Base-by-base conservation (phyloP, 2,888 invertebrate genomes). In the Ligdia adustata region DNA sequence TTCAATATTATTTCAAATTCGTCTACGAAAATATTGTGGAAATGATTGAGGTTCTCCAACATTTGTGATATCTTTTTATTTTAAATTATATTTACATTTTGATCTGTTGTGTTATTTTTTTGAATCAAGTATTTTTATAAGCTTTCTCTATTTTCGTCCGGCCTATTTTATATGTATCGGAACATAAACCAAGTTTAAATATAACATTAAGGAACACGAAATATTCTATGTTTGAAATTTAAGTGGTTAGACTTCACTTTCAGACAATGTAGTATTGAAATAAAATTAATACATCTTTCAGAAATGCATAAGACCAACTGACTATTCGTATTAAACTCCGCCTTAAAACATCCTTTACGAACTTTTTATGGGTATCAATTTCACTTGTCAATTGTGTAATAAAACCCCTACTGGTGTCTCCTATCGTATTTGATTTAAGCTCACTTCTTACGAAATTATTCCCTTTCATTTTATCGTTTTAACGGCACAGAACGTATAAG, bases 1-100 rank as follows among this genome's bases (percentile, higher is more conserved):
- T 79, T 79, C 80, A 75, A 80, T 79, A 79, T 79, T 74, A 79
- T 77, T 75, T 67, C 64, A 63, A 75, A 78, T 74, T 70, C 72
- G 18, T 64, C 60, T 66, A 70, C 69, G 63, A 72, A 69, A 69
- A 75, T 74, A 69, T 68, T n/a, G n/a, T n/a, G n/a, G n/a, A n/a
- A n/a, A n/a, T n/a, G n/a, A n/a, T n/a, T n/a, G n/a, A n/a, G 33
- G 62, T 55, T 70, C 69, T 67, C 35, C 13, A 35, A 41, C 18
- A 39, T 39, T 39, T 35, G 0, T 12, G 5, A 16, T 9, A 15
- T 24, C 29, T 33, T 34, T 32, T 15, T 14, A 20, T 32, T 16
- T 16, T n/a, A n/a, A n/a, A n/a, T n/a, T n/a, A n/a, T n/a, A n/a
- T n/a, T n/a, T n/a, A n/a, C n/a, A n/a, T n/a, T n/a, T n/a, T n/a